Conservation (phyloP, 2,113 vertebrate species). For the Odontesthes bonariensis region DNA sequence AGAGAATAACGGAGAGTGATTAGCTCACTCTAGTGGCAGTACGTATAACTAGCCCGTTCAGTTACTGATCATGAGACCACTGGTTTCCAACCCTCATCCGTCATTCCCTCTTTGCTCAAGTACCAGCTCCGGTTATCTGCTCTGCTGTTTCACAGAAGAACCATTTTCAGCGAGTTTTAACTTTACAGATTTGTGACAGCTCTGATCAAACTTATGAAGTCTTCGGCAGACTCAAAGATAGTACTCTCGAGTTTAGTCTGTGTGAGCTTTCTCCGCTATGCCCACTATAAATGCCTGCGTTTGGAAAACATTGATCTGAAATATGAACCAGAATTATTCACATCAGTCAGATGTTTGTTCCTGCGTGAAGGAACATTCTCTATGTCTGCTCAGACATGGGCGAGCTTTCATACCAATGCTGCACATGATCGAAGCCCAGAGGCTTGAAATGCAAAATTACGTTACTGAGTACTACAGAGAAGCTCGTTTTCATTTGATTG, state of each 20-base stretch:
- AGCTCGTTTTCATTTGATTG: not conserved
- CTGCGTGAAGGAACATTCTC: not conserved
- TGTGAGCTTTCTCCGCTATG: not conserved
- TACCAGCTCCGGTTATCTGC: not conserved
- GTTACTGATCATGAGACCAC: not conserved
- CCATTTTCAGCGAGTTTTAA: too few relatives aligned
- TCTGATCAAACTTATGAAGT: not conserved
- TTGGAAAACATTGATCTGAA: slow-evolving; percentile 8
- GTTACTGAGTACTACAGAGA: not conserved
- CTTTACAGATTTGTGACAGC: too few relatives aligned
- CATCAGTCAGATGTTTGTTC: slow-evolving; percentile 12
- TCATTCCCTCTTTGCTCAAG: not conserved
- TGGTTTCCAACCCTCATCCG: too few relatives aligned
- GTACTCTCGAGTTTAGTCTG: not conserved
- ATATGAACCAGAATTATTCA: slow-evolving; percentile 5
- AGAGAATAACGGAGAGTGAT: not conserved
- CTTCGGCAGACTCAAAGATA: too few relatives aligned
- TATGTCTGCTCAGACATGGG: slow-evolving; percentile 18
- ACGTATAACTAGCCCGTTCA: not conserved
- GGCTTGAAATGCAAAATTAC: slow-evolving; percentile 8
- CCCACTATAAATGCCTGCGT: not conserved
- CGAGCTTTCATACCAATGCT: slow-evolving; percentile 23
- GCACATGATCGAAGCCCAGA: slow-evolving; percentile 54
- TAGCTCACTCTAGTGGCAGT: slow-evolving; percentile 38
- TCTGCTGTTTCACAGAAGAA: not conserved